phyloP scores from a whole-genome alignment of 1,140 invertebrate genomes.

The Caenorhabditis inopinata region DNA sequence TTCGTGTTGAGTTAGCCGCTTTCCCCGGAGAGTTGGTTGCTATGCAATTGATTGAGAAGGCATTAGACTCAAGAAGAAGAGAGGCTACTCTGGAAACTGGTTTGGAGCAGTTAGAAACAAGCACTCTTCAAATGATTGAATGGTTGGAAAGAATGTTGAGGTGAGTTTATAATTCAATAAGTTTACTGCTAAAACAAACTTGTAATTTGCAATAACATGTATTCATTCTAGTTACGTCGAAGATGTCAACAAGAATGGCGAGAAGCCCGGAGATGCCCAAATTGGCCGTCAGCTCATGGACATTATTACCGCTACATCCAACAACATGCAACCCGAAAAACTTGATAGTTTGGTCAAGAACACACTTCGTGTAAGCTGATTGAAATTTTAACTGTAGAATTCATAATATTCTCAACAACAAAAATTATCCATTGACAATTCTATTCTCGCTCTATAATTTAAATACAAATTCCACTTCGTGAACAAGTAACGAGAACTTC shows the following conservation, averaged over 20 bases:
- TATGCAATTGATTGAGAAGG: slow-evolving; percentile 49
- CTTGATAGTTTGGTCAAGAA: slow-evolving; percentile 60
- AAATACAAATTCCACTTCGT: too few relatives aligned
- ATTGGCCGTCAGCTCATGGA: slow-evolving; percentile 62
- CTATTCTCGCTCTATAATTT: too few relatives aligned
- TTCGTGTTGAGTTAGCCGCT: slow-evolving; percentile 59
- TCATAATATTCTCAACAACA: too few relatives aligned
- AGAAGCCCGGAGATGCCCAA: slow-evolving; percentile 52
- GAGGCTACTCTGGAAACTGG: slow-evolving; percentile 55
- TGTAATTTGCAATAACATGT: too few relatives aligned
- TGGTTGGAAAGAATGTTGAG: slow-evolving; percentile 55
- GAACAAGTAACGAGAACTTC: too few relatives aligned
- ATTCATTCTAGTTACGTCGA: slow-evolving; percentile 58
- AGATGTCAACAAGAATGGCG: slow-evolving; percentile 53
- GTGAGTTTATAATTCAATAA: too few relatives aligned
- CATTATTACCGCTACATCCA: slow-evolving; percentile 58
- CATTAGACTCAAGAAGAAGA: slow-evolving; percentile 51
- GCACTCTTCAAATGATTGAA: slow-evolving; percentile 53
- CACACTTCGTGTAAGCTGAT: slow-evolving; percentile 54
- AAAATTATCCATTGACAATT: too few relatives aligned
- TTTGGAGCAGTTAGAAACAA: slow-evolving; percentile 54
- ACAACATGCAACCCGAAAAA: slow-evolving; percentile 61
- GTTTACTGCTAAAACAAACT: too few relatives aligned
- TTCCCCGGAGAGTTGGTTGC: slow-evolving; percentile 61
- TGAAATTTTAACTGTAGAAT: too few relatives aligned